Evolutionary conservation across 92 coral and sea anemone species (phyloP), one percentile per base, ranked within the genome.

Genomic region (Bergia sp.): DNA sequence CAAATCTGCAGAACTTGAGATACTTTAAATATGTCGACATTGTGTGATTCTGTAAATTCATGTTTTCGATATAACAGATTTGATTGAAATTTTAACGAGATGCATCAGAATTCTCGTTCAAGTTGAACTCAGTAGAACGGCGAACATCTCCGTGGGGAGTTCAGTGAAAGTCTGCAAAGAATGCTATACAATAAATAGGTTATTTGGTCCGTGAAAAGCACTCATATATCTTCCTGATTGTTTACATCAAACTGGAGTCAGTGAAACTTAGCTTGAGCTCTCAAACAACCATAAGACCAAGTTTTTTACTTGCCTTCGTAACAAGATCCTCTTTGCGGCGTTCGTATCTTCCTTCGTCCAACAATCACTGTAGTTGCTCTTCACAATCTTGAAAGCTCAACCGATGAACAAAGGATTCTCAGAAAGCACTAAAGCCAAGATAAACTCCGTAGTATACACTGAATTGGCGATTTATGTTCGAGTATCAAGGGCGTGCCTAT

Each of bases 401-500:
- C 47, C 64, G 67, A 84, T 36, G 87, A 69, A 36, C 71, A 71
- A 23, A 69, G 79, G n/a, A 10, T 16, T 43, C 78, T 45, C 87
- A 65, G 87, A 84, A 69, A 84, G 77, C 78, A 15, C 61, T 71
- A 71, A 45, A 15, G 45, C 78, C 36, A 84, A 84, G 44, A 74
- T 84, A 84, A 84, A 84, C 79, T 69, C 23, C 7, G 87, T 67
- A 69, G 58, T 84, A 45, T 69, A 79, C 87, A 84, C 77, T 84
- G 66, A 84, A 84, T 84, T 69, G 71, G 77, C 87, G 87, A 84
- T 29, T 84, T 84, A 69, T 69, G 65, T 71, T 84, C 78, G 38
- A 84, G 21, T 69, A 73, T 84, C 65, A 84, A 84, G 87, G 87
- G 87, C 87, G 87, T 84, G 87, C 87, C 87, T 84, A 69, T 37